A percentile compares a stretch with the other conserved stretches of the same genome.
phyloP scores from a whole-genome alignment of 2,888 invertebrate species.

The Cephonodes hylas region DNA sequence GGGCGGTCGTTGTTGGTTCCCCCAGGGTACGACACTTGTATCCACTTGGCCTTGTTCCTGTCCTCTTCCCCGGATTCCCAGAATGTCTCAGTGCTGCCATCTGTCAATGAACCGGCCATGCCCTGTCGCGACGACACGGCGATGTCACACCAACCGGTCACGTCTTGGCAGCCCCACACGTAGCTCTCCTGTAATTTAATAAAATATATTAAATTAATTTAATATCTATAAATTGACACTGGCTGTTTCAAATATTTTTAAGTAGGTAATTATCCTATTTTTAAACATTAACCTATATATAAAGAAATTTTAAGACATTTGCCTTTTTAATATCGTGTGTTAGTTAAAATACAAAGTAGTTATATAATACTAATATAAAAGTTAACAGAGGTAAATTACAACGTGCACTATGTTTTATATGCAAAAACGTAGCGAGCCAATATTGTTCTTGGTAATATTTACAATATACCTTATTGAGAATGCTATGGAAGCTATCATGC shows the following conservation, averaged over 20 bases:
- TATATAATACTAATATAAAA: too few species aligned
- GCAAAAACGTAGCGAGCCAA: too few species aligned
- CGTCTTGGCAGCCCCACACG: conserved; percentile 86
- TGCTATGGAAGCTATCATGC: conserved; percentile 67
- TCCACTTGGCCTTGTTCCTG: conserved; percentile 93
- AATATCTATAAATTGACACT: neutral
- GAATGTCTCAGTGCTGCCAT: conserved; percentile 98
- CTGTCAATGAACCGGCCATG: conserved; percentile 95
- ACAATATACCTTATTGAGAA: conserved; percentile 49
- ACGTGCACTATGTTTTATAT: too few species aligned
- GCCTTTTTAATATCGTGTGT: too few species aligned
- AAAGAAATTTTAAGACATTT: too few species aligned
- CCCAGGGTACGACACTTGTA: conserved; percentile 80
- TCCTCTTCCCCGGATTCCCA: conserved; percentile 99
- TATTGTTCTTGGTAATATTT: neutral
- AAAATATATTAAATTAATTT: neutral
- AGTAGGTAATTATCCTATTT: too few species aligned
- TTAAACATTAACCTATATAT: too few species aligned
- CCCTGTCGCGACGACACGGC: conserved; percentile 96
- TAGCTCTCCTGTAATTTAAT: conserved; percentile 69
- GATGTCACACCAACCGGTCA: conserved; percentile 88
- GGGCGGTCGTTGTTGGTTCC: conserved; percentile 80
- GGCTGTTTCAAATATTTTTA: too few species aligned
- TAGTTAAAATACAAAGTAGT: too few species aligned
- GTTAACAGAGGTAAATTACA: too few species aligned